Percentiles rank a stretch among this genome's conserved stretches.
These are phyloP conservation scores for Ictidomys tridecemlineatus DNA, from an alignment of 2,113 vertebrate genomes.

Conservation along the genomic window DNA sequence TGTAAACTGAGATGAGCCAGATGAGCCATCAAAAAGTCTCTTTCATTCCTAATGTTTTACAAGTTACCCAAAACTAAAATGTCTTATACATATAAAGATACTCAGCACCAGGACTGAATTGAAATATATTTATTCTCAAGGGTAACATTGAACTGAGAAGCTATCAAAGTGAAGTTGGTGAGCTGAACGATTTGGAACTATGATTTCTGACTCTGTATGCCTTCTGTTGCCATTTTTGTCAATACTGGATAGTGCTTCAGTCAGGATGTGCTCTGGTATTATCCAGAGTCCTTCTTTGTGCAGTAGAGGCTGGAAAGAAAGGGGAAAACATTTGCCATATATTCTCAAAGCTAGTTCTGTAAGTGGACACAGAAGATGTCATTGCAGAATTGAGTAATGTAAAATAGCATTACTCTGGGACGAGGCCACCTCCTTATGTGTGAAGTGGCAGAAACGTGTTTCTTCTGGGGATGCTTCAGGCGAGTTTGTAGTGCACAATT, in stretches of 20 bases:
- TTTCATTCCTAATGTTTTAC: slow-evolving; percentile 4
- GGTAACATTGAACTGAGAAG: background rate
- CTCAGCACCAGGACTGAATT: background rate
- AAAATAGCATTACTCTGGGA: background rate
- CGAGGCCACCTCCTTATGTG: background rate
- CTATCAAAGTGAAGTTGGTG: background rate
- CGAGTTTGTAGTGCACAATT: background rate
- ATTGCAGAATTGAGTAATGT: background rate
- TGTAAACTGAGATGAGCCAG: background rate
- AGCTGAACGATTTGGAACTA: background rate
- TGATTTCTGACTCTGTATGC: background rate
- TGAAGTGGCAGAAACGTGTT: background rate
- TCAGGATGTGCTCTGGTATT: background rate
- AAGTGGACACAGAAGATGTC: background rate
- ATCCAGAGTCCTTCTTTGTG: background rate
- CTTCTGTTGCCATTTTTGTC: background rate
- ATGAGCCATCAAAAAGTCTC: slow-evolving; percentile 36
- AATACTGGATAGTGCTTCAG: background rate
- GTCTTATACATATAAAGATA: background rate
- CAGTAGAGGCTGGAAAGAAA: background rate
- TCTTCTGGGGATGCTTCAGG: background rate
- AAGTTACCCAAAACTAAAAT: slow-evolving; percentile 11
- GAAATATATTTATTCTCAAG: slow-evolving; percentile 7
- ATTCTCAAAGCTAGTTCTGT: slow-evolving; percentile 23
- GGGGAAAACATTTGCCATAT: background rate